Evolutionary conservation across 53 echinoderm and acorn worm genomes (phyloP).

Genomic region (Paelopatides confundens): DNA sequence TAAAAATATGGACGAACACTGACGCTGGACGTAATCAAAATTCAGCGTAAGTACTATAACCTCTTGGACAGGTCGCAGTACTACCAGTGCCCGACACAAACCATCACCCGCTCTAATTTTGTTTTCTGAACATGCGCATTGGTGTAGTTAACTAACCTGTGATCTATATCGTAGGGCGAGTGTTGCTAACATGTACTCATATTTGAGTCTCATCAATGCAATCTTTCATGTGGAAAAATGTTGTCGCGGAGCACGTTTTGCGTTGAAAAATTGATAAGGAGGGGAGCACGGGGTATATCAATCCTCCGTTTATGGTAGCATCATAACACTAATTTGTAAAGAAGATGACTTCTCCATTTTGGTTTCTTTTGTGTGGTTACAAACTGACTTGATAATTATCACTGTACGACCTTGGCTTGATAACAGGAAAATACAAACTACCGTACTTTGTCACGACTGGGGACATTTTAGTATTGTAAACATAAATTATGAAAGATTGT

Average conservation of each 20-base stretch:
- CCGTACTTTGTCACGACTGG: background rate
- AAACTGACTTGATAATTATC: background rate
- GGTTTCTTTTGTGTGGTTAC: background rate
- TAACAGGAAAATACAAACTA: background rate
- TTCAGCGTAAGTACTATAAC: too few relatives aligned
- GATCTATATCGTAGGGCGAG: background rate
- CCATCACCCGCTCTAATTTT: too few relatives aligned
- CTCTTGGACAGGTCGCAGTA: too few relatives aligned
- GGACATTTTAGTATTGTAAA: background rate
- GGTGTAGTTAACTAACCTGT: background rate
- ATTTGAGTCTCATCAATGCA: background rate
- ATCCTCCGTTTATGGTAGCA: too few relatives aligned
- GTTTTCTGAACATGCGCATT: background rate
- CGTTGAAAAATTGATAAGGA: background rate
- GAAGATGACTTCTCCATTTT: background rate
- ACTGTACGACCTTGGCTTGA: background rate
- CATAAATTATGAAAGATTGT: background rate
- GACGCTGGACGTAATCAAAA: too few relatives aligned
- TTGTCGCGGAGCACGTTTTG: conserved; percentile 13
- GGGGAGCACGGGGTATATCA: background rate
- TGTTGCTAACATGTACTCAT: background rate
- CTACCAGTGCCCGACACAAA: too few relatives aligned
- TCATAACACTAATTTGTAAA: too few relatives aligned
- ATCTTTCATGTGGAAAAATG: conserved; percentile 21
- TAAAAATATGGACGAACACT: too few relatives aligned